Conservation (phyloP, 2,888 invertebrate species). For the Podotricha telesiphe region DNA sequence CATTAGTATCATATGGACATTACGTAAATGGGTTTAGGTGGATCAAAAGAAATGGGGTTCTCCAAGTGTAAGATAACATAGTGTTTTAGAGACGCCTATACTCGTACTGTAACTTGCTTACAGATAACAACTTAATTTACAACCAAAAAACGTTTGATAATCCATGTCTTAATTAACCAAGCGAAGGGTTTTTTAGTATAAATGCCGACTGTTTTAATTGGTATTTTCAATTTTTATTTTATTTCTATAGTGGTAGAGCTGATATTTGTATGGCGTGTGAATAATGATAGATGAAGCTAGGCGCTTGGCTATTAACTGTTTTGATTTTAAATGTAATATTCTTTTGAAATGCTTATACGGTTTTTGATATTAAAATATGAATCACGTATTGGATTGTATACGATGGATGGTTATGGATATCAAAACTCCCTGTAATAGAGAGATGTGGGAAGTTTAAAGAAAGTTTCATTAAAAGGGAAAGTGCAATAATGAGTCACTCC, state of each 20-base stretch:
- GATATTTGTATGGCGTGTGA: constrained; percentile 30
- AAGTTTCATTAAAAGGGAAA: no score
- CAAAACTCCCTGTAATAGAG: neutral
- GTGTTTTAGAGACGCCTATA: constrained; percentile 78
- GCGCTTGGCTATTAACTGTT: constrained; percentile 12
- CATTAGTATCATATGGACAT: constrained; percentile 76
- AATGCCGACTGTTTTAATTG: constrained; percentile 39
- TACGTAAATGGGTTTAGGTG: constrained; percentile 73
- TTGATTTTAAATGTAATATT: constrained; percentile 14
- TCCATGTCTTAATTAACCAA: constrained; percentile 83
- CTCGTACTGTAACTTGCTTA: constrained; percentile 63
- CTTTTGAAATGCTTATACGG: constrained; percentile 16
- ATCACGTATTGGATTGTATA: neutral
- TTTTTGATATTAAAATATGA: constrained; percentile 11
- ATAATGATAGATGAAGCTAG: neutral
- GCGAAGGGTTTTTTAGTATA: constrained; percentile 65
- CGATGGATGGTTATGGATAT: neutral
- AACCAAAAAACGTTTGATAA: constrained; percentile 80
- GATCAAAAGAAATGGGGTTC: constrained; percentile 78
- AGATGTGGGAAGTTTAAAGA: no score
- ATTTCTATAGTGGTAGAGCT: constrained; percentile 36
- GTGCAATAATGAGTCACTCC: no score
- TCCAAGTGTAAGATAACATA: constrained; percentile 73
- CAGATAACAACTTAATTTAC: constrained; percentile 83
- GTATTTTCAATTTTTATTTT: constrained; percentile 36